These are phyloP conservation scores for Tyrophagus putrescentiae DNA, from an alignment of 1,140 invertebrate genomes.

Conservation along the genomic window DNA sequence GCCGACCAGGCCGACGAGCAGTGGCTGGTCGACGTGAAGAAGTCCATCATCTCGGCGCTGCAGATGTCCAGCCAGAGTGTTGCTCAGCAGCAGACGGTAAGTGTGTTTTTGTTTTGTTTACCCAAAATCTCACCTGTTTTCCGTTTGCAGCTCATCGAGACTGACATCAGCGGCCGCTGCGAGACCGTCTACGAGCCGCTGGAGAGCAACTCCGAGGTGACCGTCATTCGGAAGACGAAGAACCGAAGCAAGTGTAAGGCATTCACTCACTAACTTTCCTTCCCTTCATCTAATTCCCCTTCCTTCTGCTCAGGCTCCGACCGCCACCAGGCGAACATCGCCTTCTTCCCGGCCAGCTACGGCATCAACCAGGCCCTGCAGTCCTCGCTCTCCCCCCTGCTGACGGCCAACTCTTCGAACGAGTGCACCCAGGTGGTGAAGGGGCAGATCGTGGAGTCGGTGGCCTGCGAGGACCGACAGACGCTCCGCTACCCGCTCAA, in stretches of 20 bases:
- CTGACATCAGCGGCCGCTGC: slow-evolving; percentile 19
- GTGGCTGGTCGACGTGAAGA: slow-evolving; percentile 21
- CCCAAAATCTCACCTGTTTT: not conserved
- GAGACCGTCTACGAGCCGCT: slow-evolving; percentile 16
- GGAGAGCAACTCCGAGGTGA: no score
- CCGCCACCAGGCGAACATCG: slow-evolving; percentile 6
- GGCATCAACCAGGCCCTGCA: not conserved
- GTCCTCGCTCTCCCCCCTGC: slow-evolving; percentile 2
- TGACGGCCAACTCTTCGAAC: not conserved
- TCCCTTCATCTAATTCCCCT: not conserved
- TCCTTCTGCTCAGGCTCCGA: slow-evolving; percentile 7
- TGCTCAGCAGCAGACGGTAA: not conserved
- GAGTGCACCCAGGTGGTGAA: slow-evolving; percentile 3
- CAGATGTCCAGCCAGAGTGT: slow-evolving; percentile 8
- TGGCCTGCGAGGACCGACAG: slow-evolving; percentile 3
- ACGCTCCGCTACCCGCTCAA: not conserved
- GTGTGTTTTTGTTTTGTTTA: not conserved
- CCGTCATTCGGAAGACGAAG: slow-evolving; percentile 9
- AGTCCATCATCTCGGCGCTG: slow-evolving; percentile 20
- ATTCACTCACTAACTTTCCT: no score
- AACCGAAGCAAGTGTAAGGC: slow-evolving; percentile 12
- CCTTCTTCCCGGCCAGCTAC: slow-evolving; percentile 17
- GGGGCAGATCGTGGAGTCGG: not conserved
- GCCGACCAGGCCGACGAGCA: not conserved
- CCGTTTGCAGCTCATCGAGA: not conserved